These are phyloP conservation scores for Synaphobranchus kaupii DNA, from an alignment of 2,797 vertebrate genomes.

Conservation along the genomic window DNA sequence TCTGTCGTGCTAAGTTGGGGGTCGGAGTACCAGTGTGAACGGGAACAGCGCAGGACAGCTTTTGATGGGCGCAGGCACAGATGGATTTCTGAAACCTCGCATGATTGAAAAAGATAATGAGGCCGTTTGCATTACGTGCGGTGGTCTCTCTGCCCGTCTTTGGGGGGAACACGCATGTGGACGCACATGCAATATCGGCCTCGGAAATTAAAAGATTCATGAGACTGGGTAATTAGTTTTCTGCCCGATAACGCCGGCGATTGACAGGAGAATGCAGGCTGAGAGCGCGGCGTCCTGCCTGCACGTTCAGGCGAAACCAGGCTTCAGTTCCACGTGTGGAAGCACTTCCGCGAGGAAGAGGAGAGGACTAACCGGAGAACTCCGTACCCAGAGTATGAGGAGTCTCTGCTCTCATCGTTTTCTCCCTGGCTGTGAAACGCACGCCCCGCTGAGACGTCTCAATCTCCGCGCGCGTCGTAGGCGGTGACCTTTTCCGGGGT, in stretches of 20 bases:
- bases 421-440: background rate
- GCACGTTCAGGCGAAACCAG: background rate
- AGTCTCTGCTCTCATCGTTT: background rate
- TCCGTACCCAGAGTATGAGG: background rate
- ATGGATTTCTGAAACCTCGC: background rate
- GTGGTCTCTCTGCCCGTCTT: background rate
- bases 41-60: background rate
- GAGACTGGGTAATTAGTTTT: background rate
- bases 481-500: background rate
- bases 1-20: background rate
- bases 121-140: slow-evolving; percentile 45
- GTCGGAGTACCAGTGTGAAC: background rate
- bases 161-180: background rate
- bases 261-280: background rate
- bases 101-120: slow-evolving; percentile 43
- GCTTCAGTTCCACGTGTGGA: background rate
- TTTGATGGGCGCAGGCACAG: slow-evolving; percentile 11
- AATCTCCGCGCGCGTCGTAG: background rate
- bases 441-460: background rate
- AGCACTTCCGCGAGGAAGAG: background rate
- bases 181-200: background rate
- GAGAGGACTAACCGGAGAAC: background rate
- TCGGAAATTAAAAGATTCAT: background rate
- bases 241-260: background rate
- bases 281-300: background rate